Percentiles rank a stretch among this genome's conserved stretches.
These are phyloP conservation scores for Lycia hirtaria DNA, from an alignment of 2,888 invertebrate genomes.

Conservation along the genomic window DNA sequence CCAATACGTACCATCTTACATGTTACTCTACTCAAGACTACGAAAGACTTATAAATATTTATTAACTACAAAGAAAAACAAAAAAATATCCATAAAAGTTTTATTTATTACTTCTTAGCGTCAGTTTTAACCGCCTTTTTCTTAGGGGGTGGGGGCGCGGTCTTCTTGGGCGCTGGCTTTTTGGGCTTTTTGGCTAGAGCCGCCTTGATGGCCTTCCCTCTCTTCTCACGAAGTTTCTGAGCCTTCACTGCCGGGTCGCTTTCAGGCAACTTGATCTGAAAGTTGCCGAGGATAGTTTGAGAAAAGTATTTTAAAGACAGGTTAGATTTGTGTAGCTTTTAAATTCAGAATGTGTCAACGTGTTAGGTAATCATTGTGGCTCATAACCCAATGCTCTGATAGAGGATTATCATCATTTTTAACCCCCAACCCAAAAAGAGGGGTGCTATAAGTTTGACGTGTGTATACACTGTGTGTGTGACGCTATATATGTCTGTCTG, in stretches of 20 bases:
- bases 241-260: constrained; percentile 78
- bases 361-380: constrained; percentile 74
- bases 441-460: no score
- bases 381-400: constrained; percentile 85
- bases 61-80: constrained; percentile 2
- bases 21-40: no score
- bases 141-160: constrained; percentile 74
- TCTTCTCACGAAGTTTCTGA: constrained; percentile 77
- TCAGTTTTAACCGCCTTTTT: constrained; percentile 55
- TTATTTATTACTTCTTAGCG: constrained; percentile 48
- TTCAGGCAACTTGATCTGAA: constrained; percentile 79
- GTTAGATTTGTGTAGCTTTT: background rate
- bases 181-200: constrained; percentile 83
- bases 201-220: constrained; percentile 81
- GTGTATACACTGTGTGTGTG: no score
- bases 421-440: constrained; percentile 12
- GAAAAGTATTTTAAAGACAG: background rate
- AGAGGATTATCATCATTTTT: constrained; percentile 75
- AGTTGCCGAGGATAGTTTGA: constrained; percentile 2
- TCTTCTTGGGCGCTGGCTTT: constrained; percentile 78
- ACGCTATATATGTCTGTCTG: no score
- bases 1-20: no score
- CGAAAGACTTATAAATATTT: background rate
- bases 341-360: constrained; percentile 76
- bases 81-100: constrained; percentile 37